Evolutionary conservation across 23 tunicate species (phyloP).

Genomic region (Ascidia mentula): DNA sequence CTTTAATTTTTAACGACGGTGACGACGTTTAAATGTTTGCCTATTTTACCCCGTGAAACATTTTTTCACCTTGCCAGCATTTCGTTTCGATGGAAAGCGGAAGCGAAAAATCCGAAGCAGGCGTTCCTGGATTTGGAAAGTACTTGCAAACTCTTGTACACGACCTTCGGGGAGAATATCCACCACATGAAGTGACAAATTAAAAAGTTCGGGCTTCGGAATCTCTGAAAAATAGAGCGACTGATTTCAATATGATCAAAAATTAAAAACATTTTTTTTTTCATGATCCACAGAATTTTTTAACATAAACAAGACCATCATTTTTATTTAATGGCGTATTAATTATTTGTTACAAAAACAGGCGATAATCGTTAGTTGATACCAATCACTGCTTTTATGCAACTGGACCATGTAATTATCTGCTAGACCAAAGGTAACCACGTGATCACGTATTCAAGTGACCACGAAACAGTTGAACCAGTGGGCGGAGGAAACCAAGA

Average conservation of each 20-base stretch:
- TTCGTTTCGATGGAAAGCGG: background rate
- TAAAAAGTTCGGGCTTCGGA: background rate
- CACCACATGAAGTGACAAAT: background rate
- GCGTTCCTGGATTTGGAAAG: background rate
- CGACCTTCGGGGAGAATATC: background rate
- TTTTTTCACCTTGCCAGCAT: background rate
- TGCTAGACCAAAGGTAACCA: no score
- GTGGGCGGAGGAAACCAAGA: background rate
- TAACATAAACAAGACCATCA: background rate
- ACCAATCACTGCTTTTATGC: no score
- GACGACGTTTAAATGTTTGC: no score
- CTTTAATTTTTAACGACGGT: no score
- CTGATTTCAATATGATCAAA: no score
- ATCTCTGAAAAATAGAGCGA: background rate
- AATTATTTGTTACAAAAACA: background rate
- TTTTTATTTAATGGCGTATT: background rate
- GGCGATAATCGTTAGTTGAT: background rate
- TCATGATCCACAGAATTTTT: no score
- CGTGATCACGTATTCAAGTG: background rate
- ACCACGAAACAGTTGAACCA: background rate
- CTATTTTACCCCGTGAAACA: no score
- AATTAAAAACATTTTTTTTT: no score
- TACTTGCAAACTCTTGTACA: background rate
- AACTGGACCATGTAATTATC: no score
- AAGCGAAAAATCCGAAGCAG: background rate